Evolutionary conservation across 2,113 vertebrate species (phyloP).

Genomic region (Cryptoleucopteryx plumbea): DNA sequence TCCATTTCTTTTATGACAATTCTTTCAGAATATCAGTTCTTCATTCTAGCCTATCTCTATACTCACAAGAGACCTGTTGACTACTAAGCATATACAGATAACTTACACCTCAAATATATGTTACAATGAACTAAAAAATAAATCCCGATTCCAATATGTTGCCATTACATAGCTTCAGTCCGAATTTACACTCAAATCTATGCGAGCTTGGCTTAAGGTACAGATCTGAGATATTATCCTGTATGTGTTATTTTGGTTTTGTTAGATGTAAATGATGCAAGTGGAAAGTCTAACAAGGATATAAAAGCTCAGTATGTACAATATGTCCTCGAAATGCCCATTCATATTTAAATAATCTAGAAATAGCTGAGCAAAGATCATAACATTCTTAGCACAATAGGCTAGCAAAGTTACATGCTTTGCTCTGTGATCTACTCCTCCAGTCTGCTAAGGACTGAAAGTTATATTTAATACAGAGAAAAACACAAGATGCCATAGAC

Average conservation of each 20-base stretch:
- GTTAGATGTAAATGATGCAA: neutral
- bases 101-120: neutral
- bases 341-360: slow-evolving; percentile 27
- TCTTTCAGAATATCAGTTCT: neutral
- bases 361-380: slow-evolving; percentile 9
- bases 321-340: neutral
- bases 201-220: neutral
- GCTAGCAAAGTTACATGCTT: neutral
- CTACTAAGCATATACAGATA: neutral
- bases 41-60: neutral
- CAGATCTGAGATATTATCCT: neutral
- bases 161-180: neutral
- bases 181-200: neutral
- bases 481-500: neutral
- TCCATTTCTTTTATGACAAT: neutral
- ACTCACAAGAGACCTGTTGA: neutral
- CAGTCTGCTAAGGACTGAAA: neutral
- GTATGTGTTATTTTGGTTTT: neutral
- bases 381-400: neutral
- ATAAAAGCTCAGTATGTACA: neutral
- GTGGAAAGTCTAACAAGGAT: neutral
- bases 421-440: neutral
- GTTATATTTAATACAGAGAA: neutral
- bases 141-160: neutral
- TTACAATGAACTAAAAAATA: neutral